These are phyloP conservation scores for Procavia capensis DNA, from an alignment of 2,113 vertebrate genomes.

Conservation along the genomic window DNA sequence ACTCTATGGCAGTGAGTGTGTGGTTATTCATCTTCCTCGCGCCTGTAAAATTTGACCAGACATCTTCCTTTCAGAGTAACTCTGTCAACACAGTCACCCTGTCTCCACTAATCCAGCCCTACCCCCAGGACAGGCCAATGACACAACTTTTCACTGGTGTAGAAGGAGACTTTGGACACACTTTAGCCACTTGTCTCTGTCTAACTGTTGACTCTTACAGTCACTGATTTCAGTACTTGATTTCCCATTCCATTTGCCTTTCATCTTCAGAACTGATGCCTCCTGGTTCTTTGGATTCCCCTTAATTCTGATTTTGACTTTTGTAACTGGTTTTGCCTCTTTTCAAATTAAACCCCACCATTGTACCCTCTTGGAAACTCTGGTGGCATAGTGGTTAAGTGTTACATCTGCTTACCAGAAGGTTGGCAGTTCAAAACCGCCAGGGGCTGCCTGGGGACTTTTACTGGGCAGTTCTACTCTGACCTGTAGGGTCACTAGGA, in stretches of 20 bases:
- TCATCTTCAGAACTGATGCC: neutral
- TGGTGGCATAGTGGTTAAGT: too few relatives aligned
- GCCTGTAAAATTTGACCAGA: neutral
- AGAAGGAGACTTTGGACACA: neutral
- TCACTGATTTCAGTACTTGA: neutral
- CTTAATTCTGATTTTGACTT: neutral
- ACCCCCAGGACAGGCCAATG: neutral
- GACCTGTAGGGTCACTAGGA: too few relatives aligned
- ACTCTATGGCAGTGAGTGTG: too few relatives aligned
- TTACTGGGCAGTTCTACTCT: too few relatives aligned
- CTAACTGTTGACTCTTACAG: neutral
- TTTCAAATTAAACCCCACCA: neutral
- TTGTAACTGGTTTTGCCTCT: neutral
- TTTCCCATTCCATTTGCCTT: conserved; percentile 11
- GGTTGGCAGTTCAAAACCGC: too few relatives aligned
- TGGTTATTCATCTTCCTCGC: neutral
- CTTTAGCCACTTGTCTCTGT: neutral
- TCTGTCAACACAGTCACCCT: neutral
- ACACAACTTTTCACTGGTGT: neutral
- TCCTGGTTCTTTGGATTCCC: conserved; percentile 9
- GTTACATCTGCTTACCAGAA: too few relatives aligned
- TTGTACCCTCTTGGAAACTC: too few relatives aligned
- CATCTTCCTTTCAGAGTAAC: neutral
- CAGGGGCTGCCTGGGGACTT: too few relatives aligned
- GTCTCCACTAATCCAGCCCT: neutral